These are phyloP conservation scores for Cricetomys ansorgei DNA, from an alignment of 2,113 vertebrate genomes.

Conservation along the genomic window DNA sequence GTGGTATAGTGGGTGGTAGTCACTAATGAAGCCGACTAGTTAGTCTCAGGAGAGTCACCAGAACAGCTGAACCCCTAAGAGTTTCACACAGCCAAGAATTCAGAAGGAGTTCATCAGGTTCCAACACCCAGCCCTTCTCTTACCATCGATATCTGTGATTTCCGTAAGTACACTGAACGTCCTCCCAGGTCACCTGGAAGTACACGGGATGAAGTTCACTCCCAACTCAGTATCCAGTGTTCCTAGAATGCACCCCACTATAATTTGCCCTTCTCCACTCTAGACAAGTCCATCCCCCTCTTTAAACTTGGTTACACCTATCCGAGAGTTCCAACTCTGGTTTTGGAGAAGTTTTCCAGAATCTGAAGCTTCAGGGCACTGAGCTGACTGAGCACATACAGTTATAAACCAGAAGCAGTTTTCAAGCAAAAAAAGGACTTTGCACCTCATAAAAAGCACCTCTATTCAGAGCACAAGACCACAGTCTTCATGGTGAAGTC, in stretches of 20 bases:
- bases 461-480: not conserved
- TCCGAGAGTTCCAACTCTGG: not conserved
- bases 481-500: not conserved
- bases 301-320: not conserved
- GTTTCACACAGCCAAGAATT: not conserved
- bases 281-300: not conserved
- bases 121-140: conserved; percentile 5
- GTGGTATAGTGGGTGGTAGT: rapidly evolving
- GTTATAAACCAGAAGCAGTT: not conserved
- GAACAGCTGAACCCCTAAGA: not conserved
- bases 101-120: not conserved
- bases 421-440: no score
- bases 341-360: not conserved
- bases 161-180: conserved; percentile 88
- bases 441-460: not conserved
- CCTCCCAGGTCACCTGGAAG: conserved; percentile 87
- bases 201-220: not conserved
- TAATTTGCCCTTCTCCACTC: not conserved
- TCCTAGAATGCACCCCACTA: not conserved
- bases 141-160: conserved; percentile 82
- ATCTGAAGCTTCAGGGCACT: not conserved
- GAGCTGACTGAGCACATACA: not conserved
- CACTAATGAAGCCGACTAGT: not conserved
- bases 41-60: not conserved
- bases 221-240: not conserved